Base-by-base conservation (phyloP, 2,888 invertebrate genomes). In the Synanthedon formicaeformis region DNA sequence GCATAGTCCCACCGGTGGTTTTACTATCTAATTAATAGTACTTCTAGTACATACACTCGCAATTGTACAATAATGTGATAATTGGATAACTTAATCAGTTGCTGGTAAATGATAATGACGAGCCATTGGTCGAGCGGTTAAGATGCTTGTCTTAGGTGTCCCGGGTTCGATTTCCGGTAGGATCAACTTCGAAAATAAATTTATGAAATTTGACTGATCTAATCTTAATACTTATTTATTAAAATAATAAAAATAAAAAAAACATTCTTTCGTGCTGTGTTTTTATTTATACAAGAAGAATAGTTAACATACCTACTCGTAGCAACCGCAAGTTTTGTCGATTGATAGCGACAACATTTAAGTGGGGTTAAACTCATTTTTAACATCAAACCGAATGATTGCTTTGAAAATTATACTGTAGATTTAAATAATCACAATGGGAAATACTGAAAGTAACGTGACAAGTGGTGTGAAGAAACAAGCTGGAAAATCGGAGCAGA, bases 401-500 rank as follows among this genome's bases (percentile, higher is more conserved):
- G 13, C n/a, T 0, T 34, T 34, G 41, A n/a, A 45, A 45, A 45
- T 13, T 45, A 13, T 13, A 13, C 4, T 13, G 13, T 45, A 45
- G n/a, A 45, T 13, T 14, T n/a, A 8, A 45, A 5, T 18, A 49
- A 16, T 5, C 6, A 49, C 1, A 41, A 92, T 92, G 94, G 94
- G 94, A 73, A 94, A 94, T 88, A 94, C 94, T 2, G 94, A 94
- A 69, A 94, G 94, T 67, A 94, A 94, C 79, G 97, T 98, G 1
- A 95, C 96, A 0, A 96, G 95, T 78, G 97, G 96, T 49, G 97
- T 98, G 14, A 98, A 98, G 78, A 96, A 96, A 62, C 98, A 98
- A 77, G 97, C 97, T 2, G 96, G 95, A 18, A 93, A 93, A 12
- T 93, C 94, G 2, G 90, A 92, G 27, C 93, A 95, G 71, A 91